These are phyloP conservation scores for Athalia cordata DNA, from an alignment of 2,888 invertebrate genomes.

Conservation along the genomic window DNA sequence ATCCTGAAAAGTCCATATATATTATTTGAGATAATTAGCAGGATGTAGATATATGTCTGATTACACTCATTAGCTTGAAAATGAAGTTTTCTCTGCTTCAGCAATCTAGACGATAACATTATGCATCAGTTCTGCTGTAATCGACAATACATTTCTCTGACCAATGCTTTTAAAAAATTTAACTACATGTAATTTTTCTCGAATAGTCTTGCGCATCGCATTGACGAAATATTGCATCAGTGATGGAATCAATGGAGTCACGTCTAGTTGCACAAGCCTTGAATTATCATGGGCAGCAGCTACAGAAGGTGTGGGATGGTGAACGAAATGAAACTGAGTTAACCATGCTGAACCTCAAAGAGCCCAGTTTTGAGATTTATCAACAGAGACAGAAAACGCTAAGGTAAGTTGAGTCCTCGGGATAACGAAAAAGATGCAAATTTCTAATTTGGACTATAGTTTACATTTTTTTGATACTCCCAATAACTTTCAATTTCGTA, in stretches of 20 bases:
- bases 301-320: slow-evolving; percentile 91
- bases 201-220: slow-evolving; percentile 64
- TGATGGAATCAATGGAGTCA: slow-evolving; percentile 76
- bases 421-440: too few relatives aligned
- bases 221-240: slow-evolving; percentile 47
- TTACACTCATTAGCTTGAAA: too few relatives aligned
- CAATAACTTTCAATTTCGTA: slow-evolving; percentile 40
- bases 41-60: too few relatives aligned
- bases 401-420: slow-evolving; percentile 76
- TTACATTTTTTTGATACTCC: slow-evolving; percentile 28
- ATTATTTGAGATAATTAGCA: too few relatives aligned
- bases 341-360: slow-evolving; percentile 78
- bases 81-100: not conserved
- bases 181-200: slow-evolving; percentile 56
- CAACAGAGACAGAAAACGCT: slow-evolving; percentile 87
- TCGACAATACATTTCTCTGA: not conserved
- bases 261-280: slow-evolving; percentile 82
- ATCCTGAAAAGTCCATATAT: too few relatives aligned
- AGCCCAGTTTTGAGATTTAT: slow-evolving; percentile 84
- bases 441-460: not conserved
- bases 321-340: slow-evolving; percentile 88
- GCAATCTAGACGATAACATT: not conserved
- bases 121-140: not conserved
- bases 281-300: slow-evolving; percentile 90
- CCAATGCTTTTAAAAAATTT: not conserved